Evolutionary conservation across 2,113 vertebrate species (phyloP).

Genomic region (Alectura lathami): DNA sequence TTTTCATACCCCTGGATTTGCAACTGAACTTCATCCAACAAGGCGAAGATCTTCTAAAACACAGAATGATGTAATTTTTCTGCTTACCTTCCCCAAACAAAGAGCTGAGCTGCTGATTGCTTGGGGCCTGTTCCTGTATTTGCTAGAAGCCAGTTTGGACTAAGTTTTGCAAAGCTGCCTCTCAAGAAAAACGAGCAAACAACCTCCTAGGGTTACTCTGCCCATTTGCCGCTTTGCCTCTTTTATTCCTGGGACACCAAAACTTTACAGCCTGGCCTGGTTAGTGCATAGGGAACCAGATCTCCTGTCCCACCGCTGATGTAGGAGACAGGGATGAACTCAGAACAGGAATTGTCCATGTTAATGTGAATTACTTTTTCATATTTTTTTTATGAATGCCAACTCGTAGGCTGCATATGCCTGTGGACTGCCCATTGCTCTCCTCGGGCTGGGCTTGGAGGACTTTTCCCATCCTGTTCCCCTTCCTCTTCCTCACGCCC

Average conservation of each 20-base stretch:
- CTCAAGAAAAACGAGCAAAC: not conserved
- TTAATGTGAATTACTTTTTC: not conserved
- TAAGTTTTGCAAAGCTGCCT: slow-evolving; percentile 15
- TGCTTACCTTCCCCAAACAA: not conserved
- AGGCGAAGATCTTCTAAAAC: not conserved
- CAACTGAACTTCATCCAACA: not conserved
- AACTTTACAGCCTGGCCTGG: not conserved
- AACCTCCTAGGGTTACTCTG: not conserved
- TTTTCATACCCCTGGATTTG: not conserved
- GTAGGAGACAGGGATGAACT: not conserved
- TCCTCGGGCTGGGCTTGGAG: not conserved
- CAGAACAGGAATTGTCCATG: not conserved
- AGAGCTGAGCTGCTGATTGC: not conserved
- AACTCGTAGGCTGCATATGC: rapidly evolving
- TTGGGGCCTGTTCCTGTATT: not conserved
- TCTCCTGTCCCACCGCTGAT: not conserved
- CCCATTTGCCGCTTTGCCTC: not conserved
- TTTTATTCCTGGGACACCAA: not conserved
- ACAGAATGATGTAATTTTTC: not conserved
- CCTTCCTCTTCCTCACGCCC: not conserved
- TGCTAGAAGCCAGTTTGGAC: not conserved
- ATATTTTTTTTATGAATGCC: no score
- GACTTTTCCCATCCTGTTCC: not conserved
- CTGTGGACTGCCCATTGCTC: not conserved
- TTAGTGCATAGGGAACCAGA: not conserved